These are phyloP conservation scores for Cyclophora albipunctata DNA, from an alignment of 2,888 invertebrate genomes.

Conservation along the genomic window DNA sequence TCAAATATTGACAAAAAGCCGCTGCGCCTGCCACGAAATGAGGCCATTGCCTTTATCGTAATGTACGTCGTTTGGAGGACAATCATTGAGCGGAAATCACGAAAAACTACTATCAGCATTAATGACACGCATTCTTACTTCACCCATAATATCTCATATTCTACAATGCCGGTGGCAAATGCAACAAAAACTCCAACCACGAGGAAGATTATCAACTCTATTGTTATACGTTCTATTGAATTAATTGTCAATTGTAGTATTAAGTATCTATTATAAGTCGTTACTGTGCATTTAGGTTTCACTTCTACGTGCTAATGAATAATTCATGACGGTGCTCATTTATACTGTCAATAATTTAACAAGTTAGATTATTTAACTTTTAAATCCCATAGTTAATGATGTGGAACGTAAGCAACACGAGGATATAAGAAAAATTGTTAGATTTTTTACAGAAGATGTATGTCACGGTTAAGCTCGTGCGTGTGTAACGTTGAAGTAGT, in stretches of 20 bases:
- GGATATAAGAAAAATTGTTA: slow-evolving; percentile 33
- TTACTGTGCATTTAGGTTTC: slow-evolving; percentile 22
- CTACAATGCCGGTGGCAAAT: slow-evolving; percentile 5
- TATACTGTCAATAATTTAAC: slow-evolving; percentile 19
- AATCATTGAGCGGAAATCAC: slow-evolving; percentile 35
- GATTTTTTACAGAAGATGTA: slow-evolving; percentile 40
- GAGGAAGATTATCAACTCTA: slow-evolving; percentile 21
- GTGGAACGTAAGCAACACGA: slow-evolving; percentile 14
- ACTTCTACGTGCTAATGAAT: slow-evolving; percentile 26
- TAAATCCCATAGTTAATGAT: slow-evolving; percentile 21
- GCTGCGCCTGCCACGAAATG: slow-evolving; percentile 25
- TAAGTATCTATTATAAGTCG: slow-evolving; percentile 14
- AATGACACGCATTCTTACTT: neutral
- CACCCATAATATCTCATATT: slow-evolving; percentile 7
- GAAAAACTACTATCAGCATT: slow-evolving; percentile 11
- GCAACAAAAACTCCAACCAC: slow-evolving; percentile 20
- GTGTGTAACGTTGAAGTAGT: slow-evolving; percentile 39
- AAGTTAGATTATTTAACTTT: slow-evolving; percentile 22
- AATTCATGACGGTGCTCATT: slow-evolving; percentile 26
- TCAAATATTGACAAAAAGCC: slow-evolving; percentile 43
- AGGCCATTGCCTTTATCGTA: slow-evolving; percentile 39
- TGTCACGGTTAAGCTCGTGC: slow-evolving; percentile 58
- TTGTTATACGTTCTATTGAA: slow-evolving; percentile 24
- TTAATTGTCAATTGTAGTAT: slow-evolving; percentile 11
- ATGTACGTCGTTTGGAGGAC: slow-evolving; percentile 31